These are phyloP conservation scores for Nemotelus pantherinus DNA, from an alignment of 2,888 invertebrate genomes.

Conservation along the genomic window DNA sequence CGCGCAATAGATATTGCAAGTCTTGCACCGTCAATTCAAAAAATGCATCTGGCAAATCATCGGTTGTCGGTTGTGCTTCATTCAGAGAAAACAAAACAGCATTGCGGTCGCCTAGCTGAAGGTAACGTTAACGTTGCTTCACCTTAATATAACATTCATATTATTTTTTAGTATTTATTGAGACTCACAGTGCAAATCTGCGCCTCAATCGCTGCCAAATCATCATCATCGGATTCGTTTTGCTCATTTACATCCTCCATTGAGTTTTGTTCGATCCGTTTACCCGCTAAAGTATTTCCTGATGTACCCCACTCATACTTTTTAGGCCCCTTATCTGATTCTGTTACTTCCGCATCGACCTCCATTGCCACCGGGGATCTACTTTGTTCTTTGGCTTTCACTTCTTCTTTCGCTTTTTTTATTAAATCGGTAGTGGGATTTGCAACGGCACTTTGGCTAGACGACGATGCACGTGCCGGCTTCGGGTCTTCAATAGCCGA, in stretches of 20 bases:
- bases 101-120: conserved; percentile 77
- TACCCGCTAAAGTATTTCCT: conserved; percentile 13
- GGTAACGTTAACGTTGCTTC: conserved; percentile 49
- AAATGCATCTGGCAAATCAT: conserved; percentile 86
- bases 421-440: conserved; percentile 54
- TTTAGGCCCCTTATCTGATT: not conserved
- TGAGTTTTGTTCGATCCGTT: not conserved
- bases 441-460: conserved; percentile 49
- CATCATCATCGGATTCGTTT: conserved; percentile 48
- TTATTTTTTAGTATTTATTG: not conserved
- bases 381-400: conserved; percentile 20
- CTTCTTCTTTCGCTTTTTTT: conserved; percentile 56
- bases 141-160: not conserved
- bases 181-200: conserved; percentile 46
- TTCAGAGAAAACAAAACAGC: conserved; percentile 77
- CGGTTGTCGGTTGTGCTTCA: conserved; percentile 70
- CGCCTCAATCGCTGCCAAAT: conserved; percentile 52
- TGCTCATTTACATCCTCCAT: conserved; percentile 49
- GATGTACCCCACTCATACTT: conserved; percentile 60
- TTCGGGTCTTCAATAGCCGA: conserved; percentile 27
- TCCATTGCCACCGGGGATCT: conserved; percentile 21
- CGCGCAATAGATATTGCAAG: conserved; percentile 77
- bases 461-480: conserved; percentile 2
- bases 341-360: conserved; percentile 26
- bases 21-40: conserved; percentile 87